phyloP scores from a whole-genome alignment of 2,888 invertebrate species.

The Geophilus truncorum region DNA sequence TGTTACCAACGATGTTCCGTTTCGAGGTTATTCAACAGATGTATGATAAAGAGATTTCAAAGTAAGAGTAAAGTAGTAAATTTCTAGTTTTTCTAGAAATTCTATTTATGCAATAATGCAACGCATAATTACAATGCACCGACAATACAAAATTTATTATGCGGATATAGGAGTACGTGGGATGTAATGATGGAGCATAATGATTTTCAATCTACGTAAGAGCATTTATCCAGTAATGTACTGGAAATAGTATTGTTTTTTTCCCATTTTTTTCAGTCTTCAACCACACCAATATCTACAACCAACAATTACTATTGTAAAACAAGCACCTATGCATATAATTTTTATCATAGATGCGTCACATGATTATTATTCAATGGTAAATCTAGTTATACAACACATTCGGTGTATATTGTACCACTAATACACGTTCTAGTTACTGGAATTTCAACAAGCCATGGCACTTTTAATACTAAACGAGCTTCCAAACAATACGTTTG shows the following conservation, averaged over 20 bases:
- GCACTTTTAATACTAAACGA: background rate
- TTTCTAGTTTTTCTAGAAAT: background rate
- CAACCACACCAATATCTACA: background rate
- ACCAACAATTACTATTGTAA: background rate
- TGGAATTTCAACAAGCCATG: background rate
- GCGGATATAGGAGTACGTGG: background rate
- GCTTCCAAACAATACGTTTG: background rate
- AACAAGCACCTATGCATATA: background rate
- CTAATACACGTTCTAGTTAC: background rate
- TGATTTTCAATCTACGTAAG: background rate
- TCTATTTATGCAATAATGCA: background rate
- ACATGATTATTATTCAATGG: background rate
- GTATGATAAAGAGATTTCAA: background rate
- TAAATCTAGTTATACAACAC: background rate
- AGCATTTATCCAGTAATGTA: no score
- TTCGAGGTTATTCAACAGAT: background rate
- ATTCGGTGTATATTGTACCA: background rate
- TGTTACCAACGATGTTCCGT: background rate
- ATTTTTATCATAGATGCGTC: background rate
- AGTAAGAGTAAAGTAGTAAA: background rate
- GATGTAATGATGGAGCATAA: background rate
- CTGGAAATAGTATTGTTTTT: no score
- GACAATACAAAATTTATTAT: background rate
- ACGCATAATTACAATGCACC: conserved; percentile 1
- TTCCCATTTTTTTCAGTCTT: no score